Base-by-base conservation (phyloP, 2,797 vertebrate species). In the Toxotes lorentzi region DNA sequence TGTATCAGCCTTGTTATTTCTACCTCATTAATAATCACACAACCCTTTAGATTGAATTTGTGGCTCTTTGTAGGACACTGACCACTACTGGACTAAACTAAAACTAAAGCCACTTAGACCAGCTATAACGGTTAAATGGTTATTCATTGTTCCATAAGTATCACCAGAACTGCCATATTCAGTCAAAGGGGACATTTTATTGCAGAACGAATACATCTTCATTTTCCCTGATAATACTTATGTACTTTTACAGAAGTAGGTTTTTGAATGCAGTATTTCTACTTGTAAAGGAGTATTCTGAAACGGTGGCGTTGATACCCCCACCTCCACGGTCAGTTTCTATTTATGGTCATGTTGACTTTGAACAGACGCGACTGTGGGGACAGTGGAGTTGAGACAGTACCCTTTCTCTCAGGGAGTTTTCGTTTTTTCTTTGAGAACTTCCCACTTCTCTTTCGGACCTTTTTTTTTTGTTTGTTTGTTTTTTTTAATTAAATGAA, bases 401-500 rank as follows among this genome's bases (percentile, higher is more conserved):
- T 3, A 10, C 38, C 4, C 9, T 23, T 11, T 23, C n/a, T 51
- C 50, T 24, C 11, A 47, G 4, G 2, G 10, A 12, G 23, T 12
- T 50, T 23, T 57, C 27, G 4, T 16, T 57, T 34, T 4, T 9
- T 24, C 8, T 48, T 41, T 27, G 1, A n/a, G 13, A 48, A 60
- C 0, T 68, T 17, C 19, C 0, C 2, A 1, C 9, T 21, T 73
- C 1, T 10, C 38, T 40, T 10, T 40, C 38, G 0, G 27, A 30
- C 3, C 27, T 3, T 30, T 4, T 41, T 2, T n/a, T n/a, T n/a
- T n/a, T n/a, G n/a, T n/a, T n/a, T n/a, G n/a, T n/a, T n/a, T n/a
- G n/a, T n/a, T n/a, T n/a, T n/a, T 50, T 24, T 41, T 13, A 0
- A 24, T 1, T 4, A 12, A 30, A 7, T 23, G 0, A 14, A 3